Evolutionary conservation across 2,888 invertebrate species (phyloP).

Genomic region (Adineta ricciae): DNA sequence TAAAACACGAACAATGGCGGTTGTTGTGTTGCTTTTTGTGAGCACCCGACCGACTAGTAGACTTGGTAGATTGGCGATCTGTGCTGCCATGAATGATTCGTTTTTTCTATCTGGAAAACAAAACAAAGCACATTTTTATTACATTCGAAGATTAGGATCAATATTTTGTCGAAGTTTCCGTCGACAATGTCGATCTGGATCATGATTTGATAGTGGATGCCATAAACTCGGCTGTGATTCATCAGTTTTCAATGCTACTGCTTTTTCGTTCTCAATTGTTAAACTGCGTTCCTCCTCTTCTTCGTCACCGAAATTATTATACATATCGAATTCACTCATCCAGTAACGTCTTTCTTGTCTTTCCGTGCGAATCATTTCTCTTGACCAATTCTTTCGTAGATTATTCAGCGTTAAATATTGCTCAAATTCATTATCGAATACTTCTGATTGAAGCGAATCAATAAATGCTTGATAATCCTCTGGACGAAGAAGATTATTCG

Average conservation of each 20-base stretch:
- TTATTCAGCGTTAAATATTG: not conserved
- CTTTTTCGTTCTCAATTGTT: not conserved
- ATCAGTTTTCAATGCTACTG: not conserved
- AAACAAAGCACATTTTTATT: not conserved
- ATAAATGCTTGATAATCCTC: constrained; percentile 30
- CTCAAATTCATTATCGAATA: constrained; percentile 29
- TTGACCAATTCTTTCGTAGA: not conserved
- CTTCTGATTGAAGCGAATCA: constrained; percentile 27
- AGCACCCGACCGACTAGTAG: not conserved
- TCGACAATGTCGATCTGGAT: not conserved
- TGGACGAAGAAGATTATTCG: constrained; percentile 4
- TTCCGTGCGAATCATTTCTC: not conserved
- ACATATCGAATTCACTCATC: constrained; percentile 18
- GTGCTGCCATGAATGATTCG: not conserved
- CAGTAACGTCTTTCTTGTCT: not conserved
- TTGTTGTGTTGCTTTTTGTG: not conserved
- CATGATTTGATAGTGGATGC: not conserved
- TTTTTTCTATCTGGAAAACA: not conserved
- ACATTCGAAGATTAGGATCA: not conserved
- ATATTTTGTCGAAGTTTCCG: not conserved
- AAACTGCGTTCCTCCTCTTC: not conserved
- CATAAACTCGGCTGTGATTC: not conserved
- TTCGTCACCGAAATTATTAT: not conserved
- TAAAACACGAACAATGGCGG: not conserved
- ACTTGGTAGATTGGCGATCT: not conserved